Evolutionary conservation across 2,888 invertebrate genomes (phyloP).

Genomic region (Drosophila mimica): DNA sequence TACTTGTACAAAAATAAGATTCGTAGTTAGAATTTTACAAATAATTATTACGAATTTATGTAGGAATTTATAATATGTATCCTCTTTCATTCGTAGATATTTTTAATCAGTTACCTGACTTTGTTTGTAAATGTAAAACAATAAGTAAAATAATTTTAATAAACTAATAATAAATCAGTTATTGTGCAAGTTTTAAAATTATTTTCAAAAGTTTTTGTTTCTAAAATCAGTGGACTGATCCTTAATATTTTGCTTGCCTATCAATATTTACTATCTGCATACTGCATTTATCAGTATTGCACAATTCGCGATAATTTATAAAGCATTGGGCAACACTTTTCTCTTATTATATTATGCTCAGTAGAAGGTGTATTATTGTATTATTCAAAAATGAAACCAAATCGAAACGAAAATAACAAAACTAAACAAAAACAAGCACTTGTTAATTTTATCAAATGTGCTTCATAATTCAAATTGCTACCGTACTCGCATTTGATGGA

Average conservation of each 20-base stretch:
- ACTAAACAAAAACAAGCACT: not conserved
- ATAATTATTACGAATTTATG: not conserved
- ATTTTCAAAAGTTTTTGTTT: not conserved
- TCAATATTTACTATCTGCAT: not conserved
- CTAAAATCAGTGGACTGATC: not conserved
- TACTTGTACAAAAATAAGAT: slow-evolving; percentile 1
- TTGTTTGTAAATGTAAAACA: not conserved
- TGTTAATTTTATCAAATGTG: slow-evolving; percentile 18
- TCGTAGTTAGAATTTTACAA: not conserved
- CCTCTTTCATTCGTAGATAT: not conserved
- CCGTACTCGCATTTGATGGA: not conserved
- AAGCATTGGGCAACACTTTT: not conserved
- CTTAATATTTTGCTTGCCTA: not conserved
- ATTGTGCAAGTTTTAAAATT: not conserved
- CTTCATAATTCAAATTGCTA: not conserved
- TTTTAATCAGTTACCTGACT: not conserved
- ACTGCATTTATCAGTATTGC: not conserved
- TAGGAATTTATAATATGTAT: not conserved
- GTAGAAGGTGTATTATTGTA: not conserved
- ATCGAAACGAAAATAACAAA: not conserved
- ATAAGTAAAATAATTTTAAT: not conserved
- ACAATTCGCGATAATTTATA: not conserved
- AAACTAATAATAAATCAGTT: not conserved
- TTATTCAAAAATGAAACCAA: not conserved
- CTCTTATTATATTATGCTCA: not conserved